Evolutionary conservation across 1,140 invertebrate species (phyloP).

Genomic region (Campodea augens): DNA sequence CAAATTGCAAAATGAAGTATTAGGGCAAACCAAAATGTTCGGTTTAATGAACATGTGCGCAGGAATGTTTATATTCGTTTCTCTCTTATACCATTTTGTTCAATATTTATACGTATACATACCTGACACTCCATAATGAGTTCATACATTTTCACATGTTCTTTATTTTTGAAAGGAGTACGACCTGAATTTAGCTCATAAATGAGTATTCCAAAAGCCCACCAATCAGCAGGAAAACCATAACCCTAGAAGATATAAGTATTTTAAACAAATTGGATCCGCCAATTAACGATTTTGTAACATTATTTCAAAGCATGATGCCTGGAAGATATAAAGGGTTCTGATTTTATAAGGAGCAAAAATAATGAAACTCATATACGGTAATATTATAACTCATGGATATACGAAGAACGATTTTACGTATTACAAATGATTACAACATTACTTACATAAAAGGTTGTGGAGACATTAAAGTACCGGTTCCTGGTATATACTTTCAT

Average conservation of each 20-base stretch:
- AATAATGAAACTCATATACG: conserved; percentile 27
- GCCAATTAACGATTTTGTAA: no score
- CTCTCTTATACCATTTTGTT: no score
- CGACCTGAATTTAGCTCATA: conserved; percentile 37
- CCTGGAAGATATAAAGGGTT: conserved; percentile 42
- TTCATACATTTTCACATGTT: conserved; percentile 49
- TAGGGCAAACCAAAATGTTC: no score
- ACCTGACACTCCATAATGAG: conserved; percentile 30
- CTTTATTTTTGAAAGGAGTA: conserved; percentile 36
- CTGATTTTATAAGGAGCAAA: conserved; percentile 47
- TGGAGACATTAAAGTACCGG: no score
- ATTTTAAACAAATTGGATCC: no score
- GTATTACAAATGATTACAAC: neutral
- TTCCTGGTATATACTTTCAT: no score
- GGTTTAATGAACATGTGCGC: no score
- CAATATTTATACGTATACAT: conserved; percentile 23
- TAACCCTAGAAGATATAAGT: no score
- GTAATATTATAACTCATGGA: neutral
- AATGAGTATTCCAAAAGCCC: conserved; percentile 42
- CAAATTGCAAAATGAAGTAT: no score
- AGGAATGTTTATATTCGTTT: no score
- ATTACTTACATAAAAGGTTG: neutral
- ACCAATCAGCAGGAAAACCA: conserved; percentile 44
- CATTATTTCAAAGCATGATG: no score
- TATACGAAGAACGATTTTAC: neutral